Evolutionary conservation across 2,797 vertebrate genomes (phyloP).

Genomic region (Carcharodon carcharias): DNA sequence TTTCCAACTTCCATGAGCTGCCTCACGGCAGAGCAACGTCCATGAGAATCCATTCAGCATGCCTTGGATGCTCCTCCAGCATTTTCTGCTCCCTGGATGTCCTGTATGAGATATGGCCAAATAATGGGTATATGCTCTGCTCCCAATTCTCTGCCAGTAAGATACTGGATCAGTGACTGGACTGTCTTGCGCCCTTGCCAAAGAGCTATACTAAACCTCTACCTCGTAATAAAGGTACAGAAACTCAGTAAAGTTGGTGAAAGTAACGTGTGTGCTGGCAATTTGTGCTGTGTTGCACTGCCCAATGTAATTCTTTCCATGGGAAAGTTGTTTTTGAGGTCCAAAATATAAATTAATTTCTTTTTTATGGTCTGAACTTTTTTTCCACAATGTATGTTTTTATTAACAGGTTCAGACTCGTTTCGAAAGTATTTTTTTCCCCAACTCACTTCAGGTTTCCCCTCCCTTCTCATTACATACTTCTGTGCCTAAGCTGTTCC

Average conservation of each 20-base stretch:
- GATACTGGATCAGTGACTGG: background rate
- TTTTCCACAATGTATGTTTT: background rate
- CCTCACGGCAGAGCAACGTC: too few relatives aligned
- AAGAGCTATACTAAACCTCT: background rate
- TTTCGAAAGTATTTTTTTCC: background rate
- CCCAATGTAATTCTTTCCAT: background rate
- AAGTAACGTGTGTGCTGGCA: background rate
- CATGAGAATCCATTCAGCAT: too few relatives aligned
- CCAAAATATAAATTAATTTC: background rate
- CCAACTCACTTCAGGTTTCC: background rate
- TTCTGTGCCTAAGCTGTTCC: background rate
- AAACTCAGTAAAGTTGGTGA: background rate
- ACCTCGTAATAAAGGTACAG: background rate
- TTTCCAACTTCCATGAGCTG: too few relatives aligned
- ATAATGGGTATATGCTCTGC: background rate
- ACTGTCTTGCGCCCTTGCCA: background rate
- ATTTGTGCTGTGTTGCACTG: background rate
- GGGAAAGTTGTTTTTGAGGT: background rate
- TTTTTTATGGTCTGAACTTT: background rate
- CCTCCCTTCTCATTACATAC: background rate
- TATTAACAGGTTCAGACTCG: background rate
- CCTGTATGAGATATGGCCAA: background rate
- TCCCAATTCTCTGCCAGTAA: background rate
- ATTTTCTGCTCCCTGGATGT: too few relatives aligned
- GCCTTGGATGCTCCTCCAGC: too few relatives aligned